Percentiles rank a stretch among this genome's conserved stretches.
Conservation (phyloP, 2,888 invertebrate species). For the Molanna angustata region DNA sequence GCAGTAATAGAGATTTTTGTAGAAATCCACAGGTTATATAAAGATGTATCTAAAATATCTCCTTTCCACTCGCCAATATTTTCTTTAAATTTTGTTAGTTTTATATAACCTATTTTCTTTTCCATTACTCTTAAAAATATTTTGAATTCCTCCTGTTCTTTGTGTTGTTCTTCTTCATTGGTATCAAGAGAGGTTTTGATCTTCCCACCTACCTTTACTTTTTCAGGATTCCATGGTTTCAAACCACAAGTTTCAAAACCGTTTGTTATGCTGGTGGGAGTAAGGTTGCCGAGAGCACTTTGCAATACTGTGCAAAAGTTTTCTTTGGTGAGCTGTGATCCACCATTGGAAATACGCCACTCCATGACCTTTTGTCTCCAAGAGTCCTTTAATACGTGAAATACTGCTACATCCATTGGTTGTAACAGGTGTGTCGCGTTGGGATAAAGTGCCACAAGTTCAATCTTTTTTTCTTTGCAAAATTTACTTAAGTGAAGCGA, state of each 20-base stretch:
- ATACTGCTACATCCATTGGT: constrained; percentile 40
- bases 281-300: constrained; percentile 31
- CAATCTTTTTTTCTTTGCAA: constrained; percentile 39
- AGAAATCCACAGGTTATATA: constrained; percentile 2
- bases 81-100: neutral
- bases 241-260: constrained; percentile 36
- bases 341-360: constrained; percentile 35
- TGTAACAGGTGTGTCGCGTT: constrained; percentile 41
- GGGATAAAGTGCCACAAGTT: constrained; percentile 39
- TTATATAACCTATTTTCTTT: neutral
- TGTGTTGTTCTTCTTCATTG: constrained; percentile 3
- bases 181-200: constrained; percentile 7
- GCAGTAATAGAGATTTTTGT: neutral
- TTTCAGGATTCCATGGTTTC: constrained; percentile 28
- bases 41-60: neutral
- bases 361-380: constrained; percentile 33
- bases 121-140: neutral
- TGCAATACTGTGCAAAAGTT: constrained; percentile 35
- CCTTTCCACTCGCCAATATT: constrained; percentile 13
- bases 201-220: too few relatives aligned
- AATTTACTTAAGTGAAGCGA: constrained; percentile 40
- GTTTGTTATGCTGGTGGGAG: constrained; percentile 32
- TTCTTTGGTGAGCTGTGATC: constrained; percentile 33
- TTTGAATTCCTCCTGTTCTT: neutral
- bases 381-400: constrained; percentile 37